Base-by-base conservation (phyloP, 2,113 vertebrate genomes). In the Electrona antarctica region DNA sequence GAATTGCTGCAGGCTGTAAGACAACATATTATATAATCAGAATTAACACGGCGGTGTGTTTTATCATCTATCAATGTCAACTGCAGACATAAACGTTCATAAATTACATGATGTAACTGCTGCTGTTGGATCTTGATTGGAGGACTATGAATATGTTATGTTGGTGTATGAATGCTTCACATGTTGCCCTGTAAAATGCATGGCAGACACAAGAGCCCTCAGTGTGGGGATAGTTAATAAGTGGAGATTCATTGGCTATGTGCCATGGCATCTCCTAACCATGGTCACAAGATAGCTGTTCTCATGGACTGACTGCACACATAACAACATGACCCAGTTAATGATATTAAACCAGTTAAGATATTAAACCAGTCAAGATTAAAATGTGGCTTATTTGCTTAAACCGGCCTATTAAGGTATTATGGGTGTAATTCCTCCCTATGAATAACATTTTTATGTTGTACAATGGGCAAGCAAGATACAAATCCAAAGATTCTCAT, bases 241-340 rank as follows among this genome's bases (percentile, higher is more conserved):
- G 33, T 57, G 49, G 69, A 64, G 28, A 63, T 48, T 51, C 62
- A 74, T 81, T 72, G 70, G 46, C 61, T 78, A 50, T 76, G 87
- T 64, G 67, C 67, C 73, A 82, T 67, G 69, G 62, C 68, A 68
- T 70, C 68, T 60, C 78, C 51, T 54, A 51, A 60, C 61, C 58
- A 58, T 76, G 63, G 71, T 84, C 76, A 77, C 70, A 79, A 73
- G 76, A 69, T 29, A 8, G 49, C 71, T 10, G 47, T 59, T 60
- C 61, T 79, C 63, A 73, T n/a, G n/a, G n/a, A n/a, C n/a, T n/a
- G 57, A 65, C 80, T 68, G 67, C 74, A 80, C 54, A 62, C 41
- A 82, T 5, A 41, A 84, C 78, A 81, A 64, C 66, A 60, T 58
- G 59, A 71, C 72, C 60, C 71, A 67, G 64, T 71, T 71, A 81